Evolutionary conservation across 1,140 invertebrate genomes (phyloP).

Genomic region (Drosophila kikkawai): DNA sequence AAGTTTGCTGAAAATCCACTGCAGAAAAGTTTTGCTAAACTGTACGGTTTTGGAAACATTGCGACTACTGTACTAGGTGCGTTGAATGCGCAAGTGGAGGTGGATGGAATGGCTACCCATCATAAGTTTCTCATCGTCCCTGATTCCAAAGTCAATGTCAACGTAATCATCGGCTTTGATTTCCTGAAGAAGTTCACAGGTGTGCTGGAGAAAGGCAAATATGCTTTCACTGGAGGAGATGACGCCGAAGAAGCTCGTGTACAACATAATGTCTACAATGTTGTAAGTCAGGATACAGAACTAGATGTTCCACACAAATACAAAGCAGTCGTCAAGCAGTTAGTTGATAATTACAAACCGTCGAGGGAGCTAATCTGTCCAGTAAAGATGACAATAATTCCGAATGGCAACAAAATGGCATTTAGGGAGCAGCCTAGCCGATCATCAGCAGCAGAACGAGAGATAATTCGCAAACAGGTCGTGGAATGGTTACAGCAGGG

Average conservation of each 20-base stretch:
- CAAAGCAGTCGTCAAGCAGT: too few relatives aligned
- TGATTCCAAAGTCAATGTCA: too few relatives aligned
- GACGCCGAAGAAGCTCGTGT: background rate
- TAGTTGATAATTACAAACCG: background rate
- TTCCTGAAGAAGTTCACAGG: too few relatives aligned
- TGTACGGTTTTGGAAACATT: background rate
- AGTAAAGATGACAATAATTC: background rate
- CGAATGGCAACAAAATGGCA: background rate
- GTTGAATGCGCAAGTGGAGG: background rate
- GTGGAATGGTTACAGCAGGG: background rate
- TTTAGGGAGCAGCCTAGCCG: constrained; percentile 1
- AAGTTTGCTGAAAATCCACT: background rate
- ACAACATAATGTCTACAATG: background rate
- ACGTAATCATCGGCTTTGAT: background rate
- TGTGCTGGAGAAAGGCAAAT: too few relatives aligned
- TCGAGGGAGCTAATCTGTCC: background rate
- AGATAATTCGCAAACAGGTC: background rate
- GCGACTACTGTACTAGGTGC: too few relatives aligned
- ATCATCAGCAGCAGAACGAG: constrained; percentile 4
- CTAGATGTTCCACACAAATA: too few relatives aligned
- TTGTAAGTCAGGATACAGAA: background rate
- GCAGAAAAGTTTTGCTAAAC: too few relatives aligned
- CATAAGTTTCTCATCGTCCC: too few relatives aligned
- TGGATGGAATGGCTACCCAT: background rate
- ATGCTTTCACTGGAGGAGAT: background rate